These are phyloP conservation scores for Scatophagus argus DNA, from an alignment of 2,113 vertebrate genomes.

Conservation along the genomic window DNA sequence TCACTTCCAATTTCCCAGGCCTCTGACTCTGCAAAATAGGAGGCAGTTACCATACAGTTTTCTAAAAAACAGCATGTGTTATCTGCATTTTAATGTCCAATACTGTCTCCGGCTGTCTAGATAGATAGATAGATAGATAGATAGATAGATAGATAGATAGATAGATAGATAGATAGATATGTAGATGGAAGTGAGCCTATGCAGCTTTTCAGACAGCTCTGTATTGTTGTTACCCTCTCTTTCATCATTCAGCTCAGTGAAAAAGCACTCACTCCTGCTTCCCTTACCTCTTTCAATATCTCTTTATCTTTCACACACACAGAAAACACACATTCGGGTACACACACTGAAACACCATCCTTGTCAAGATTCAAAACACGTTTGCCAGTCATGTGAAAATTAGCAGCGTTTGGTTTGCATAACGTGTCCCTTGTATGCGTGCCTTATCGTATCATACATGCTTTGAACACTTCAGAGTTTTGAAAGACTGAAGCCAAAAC, in stretches of 20 bases:
- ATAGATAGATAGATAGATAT: not conserved
- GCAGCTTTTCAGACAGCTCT: not conserved
- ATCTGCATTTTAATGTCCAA: slow-evolving; percentile 29
- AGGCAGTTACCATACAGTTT: slow-evolving; percentile 44
- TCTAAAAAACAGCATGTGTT: slow-evolving; percentile 7
- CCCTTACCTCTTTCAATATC: not conserved
- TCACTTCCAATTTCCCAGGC: slow-evolving; percentile 57
- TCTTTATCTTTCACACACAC: not conserved
- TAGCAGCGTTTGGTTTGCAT: not conserved
- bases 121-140: slow-evolving; percentile 7
- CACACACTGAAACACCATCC: not conserved
- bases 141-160: slow-evolving; percentile 18
- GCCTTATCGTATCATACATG: no score
- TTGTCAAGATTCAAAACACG: not conserved
- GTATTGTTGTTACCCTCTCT: slow-evolving; percentile 29
- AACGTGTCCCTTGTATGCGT: no score
- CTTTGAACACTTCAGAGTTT: not conserved
- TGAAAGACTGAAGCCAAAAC: not conserved
- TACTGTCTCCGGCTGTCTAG: slow-evolving; percentile 1
- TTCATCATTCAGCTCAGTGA: slow-evolving; percentile 50
- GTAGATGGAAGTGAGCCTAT: not conserved
- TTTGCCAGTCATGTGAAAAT: not conserved
- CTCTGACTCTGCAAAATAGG: slow-evolving; percentile 53
- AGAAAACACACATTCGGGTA: not conserved
- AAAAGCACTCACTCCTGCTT: not conserved